Evolutionary conservation across 2,888 invertebrate species (phyloP), one percentile per base, ranked within the genome.

Genomic region (Trichacis sp.): DNA sequence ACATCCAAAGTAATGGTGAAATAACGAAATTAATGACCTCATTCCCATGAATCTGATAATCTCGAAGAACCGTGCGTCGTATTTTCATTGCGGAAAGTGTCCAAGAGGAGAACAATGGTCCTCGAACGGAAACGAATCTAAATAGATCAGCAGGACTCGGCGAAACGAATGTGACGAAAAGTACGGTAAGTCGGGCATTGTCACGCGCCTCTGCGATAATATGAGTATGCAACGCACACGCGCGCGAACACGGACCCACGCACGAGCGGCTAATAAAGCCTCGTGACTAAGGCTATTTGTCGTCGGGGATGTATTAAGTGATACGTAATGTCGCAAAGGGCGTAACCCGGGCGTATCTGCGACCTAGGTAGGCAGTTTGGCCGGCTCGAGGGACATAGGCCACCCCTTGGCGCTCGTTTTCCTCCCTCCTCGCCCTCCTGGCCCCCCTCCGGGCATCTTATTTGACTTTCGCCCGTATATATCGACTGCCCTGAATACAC

Each of bases 401-500:
- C 33, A 33, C 29, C 24, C 24, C 18, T 53, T 29, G 11, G 24
- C 18, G 9, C 15, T 29, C 36, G 40, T 29, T 42, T 42, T 17
- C n/a, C 14, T 15, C 42, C n/a, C 42, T 43, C 38, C 43, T 14
- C 24, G 8, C n/a, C 18, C 29, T 4, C 14, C 19, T 19, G n/a
- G 19, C 45, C 14, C 29, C 18, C 11, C 15, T 18, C 8, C 19
- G 12, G 11, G 19, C 30, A 73, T 74, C 75, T 73, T 74, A 76
- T 76, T 76, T 73, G 73, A 76, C 75, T 76, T 75, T 63, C 56
- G 62, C 68, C 69, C 68, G 24, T 24, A 63, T 69, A 24, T 45
- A 46, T 18, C 33, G 48, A 50, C 66, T 36, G 36, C 36, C 36
- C 2, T 3, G 49, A 38, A 68, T 69, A 60, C 68, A 72, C 68